A percentile compares a stretch with the other conserved stretches of the same genome.
phyloP scores from a whole-genome alignment of 1,140 invertebrate genomes.

The Venturia canescens region DNA sequence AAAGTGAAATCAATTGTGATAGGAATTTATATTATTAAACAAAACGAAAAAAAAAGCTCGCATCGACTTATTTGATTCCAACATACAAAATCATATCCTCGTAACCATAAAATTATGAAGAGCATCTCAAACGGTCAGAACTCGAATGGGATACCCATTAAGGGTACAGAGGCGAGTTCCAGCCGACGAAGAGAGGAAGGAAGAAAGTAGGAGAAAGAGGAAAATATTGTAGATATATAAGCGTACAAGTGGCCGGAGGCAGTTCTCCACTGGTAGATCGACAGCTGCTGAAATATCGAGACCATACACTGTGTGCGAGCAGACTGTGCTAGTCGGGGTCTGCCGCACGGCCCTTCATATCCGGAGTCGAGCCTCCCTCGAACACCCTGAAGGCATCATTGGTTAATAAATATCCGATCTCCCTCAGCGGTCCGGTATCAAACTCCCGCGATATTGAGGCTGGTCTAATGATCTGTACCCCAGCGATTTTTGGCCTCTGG shows the following conservation, averaged over 20 bases:
- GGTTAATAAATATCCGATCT: conserved; percentile 28
- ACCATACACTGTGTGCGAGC: conserved; percentile 12
- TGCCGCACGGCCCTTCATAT: conserved; percentile 40
- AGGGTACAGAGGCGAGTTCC: not conserved
- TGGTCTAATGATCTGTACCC: conserved; percentile 31
- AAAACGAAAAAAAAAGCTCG: too few species aligned
- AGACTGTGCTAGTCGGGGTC: not conserved
- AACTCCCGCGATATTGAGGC: conserved; percentile 28
- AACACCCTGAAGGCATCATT: conserved; percentile 33
- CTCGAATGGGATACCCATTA: not conserved
- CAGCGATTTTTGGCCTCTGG: conserved; percentile 25
- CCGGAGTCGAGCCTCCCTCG: conserved; percentile 38
- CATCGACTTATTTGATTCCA: not conserved
- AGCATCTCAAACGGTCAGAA: not conserved
- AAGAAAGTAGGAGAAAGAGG: not conserved
- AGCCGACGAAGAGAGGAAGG: not conserved
- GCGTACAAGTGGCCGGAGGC: conserved; percentile 3
- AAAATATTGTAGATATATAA: conserved; percentile 33
- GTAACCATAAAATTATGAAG: not conserved
- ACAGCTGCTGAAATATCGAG: conserved; percentile 41
- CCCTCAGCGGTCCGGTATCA: conserved; percentile 10
- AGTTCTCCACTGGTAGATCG: conserved; percentile 16
- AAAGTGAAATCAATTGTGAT: too few species aligned
- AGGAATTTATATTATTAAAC: too few species aligned
- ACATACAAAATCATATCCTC: conserved; percentile 1